Conservation (phyloP, 2,113 vertebrate genomes). For the Danionella cerebrum region DNA sequence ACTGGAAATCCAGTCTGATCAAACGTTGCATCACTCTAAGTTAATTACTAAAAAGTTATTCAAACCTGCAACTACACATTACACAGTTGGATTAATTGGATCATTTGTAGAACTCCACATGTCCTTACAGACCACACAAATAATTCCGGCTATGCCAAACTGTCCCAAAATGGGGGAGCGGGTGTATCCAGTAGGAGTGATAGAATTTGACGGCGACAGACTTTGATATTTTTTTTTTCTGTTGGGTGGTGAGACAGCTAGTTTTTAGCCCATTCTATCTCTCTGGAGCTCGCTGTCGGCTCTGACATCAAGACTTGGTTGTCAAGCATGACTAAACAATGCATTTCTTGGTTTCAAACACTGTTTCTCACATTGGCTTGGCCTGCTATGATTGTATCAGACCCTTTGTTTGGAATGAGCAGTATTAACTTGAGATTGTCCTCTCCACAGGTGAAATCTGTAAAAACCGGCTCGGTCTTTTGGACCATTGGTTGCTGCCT, state of each 20-base stretch:
- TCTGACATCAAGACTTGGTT: background rate
- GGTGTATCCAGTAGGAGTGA: background rate
- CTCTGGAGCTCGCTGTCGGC: background rate
- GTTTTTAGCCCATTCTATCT: background rate
- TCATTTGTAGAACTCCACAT: no score
- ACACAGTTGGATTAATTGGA: no score
- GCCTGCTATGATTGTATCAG: background rate
- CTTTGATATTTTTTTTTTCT: background rate
- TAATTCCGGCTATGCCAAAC: no score
- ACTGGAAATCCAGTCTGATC: no score
- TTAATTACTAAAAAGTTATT: no score
- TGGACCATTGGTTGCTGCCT: constrained; percentile 87
- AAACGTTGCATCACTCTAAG: no score
- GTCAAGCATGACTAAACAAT: background rate
- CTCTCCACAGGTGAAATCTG: constrained; percentile 75
- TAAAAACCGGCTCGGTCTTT: constrained; percentile 86
- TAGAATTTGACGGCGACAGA: background rate
- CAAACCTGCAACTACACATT: no score
- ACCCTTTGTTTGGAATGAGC: constrained; percentile 1
- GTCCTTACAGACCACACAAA: no score
- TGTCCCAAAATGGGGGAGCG: background rate
- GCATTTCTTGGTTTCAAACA: background rate
- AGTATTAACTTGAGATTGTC: constrained; percentile 21
- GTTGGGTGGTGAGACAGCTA: background rate
- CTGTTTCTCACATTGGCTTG: background rate